Base-by-base conservation (phyloP, 2,797 vertebrate genomes). In the Denticeps clupeoides region DNA sequence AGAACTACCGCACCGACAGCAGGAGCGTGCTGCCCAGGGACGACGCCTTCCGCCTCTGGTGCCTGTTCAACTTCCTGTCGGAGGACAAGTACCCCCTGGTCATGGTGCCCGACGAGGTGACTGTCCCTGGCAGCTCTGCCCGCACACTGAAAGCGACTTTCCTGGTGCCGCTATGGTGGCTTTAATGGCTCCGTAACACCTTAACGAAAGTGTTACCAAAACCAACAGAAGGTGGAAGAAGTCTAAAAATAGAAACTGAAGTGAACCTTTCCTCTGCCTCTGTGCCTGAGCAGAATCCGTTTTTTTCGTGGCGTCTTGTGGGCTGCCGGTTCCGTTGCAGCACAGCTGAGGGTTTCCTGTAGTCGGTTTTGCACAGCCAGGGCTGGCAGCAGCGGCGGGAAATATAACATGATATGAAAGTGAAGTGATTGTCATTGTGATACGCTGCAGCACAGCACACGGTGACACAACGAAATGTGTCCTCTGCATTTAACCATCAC, bases 81-180 rank as follows among this genome's bases (percentile, higher is more conserved):
- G 95, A 98, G 70, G 95, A 99, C 82, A 92, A 89, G 64, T 99
- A 99, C 46, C 95, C 95, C n/a, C 83, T 97, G 11, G 79, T 96
- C 58, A 99, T 99, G 88, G 89, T 96, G 51, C 82, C 89, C 29
- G 91, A 97, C 1, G 95, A 99, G 90, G 95, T 97, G 62, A 71
- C 85, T 57, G 51, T 24, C 2, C 19, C 7, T 8, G 3, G 15
- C 6, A 22, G 3, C 7, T n/a, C 15, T 23, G 33, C n/a, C n/a
- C n/a, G n/a, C n/a, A n/a, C n/a, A n/a, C n/a, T n/a, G n/a, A n/a
- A n/a, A n/a, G n/a, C n/a, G n/a, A n/a, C n/a, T n/a, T n/a, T n/a
- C n/a, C n/a, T n/a, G n/a, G n/a, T n/a, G n/a, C n/a, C n/a, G n/a
- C n/a, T n/a, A n/a, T n/a, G n/a, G n/a, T n/a, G n/a, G n/a, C n/a